Conservation (phyloP, 2,888 invertebrate species). For the Parnassius glacialis region DNA sequence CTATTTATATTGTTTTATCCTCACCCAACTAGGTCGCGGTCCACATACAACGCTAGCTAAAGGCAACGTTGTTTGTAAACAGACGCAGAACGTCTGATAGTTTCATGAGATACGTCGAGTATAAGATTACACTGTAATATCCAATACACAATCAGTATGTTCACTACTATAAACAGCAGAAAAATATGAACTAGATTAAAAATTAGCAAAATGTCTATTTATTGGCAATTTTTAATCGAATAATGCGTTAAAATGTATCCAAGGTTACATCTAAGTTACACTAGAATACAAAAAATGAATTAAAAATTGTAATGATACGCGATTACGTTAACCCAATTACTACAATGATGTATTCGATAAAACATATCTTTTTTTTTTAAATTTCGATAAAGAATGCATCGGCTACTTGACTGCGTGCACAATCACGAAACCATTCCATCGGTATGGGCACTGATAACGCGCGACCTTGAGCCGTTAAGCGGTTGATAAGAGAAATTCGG, state of each 20-base stretch:
- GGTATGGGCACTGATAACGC: conserved; percentile 64
- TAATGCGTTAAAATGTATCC: too few species aligned
- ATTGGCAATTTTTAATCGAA: too few species aligned
- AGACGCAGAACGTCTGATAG: conserved; percentile 32
- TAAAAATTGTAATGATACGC: too few species aligned
- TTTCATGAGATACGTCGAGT: neutral
- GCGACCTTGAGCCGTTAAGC: conserved; percentile 70
- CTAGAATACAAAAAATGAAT: too few species aligned
- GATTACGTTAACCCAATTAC: too few species aligned
- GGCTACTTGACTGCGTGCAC: conserved; percentile 26
- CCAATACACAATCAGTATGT: too few species aligned
- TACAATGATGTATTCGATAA: too few species aligned
- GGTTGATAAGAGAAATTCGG: conserved; percentile 75
- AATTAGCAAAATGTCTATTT: too few species aligned
- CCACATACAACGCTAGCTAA: conserved; percentile 65
- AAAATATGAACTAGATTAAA: too few species aligned
- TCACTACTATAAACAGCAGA: too few species aligned
- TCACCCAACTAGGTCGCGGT: conserved; percentile 79
- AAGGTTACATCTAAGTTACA: too few species aligned
- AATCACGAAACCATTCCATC: conserved; percentile 62
- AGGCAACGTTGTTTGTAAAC: conserved; percentile 61
- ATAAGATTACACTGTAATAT: conserved; percentile 10
- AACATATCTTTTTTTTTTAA: neutral
- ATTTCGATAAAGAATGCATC: conserved; percentile 18
- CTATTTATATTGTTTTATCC: conserved; percentile 81